Base-by-base conservation (phyloP, 2,113 vertebrate genomes). In the Ageneiosus marmoratus region DNA sequence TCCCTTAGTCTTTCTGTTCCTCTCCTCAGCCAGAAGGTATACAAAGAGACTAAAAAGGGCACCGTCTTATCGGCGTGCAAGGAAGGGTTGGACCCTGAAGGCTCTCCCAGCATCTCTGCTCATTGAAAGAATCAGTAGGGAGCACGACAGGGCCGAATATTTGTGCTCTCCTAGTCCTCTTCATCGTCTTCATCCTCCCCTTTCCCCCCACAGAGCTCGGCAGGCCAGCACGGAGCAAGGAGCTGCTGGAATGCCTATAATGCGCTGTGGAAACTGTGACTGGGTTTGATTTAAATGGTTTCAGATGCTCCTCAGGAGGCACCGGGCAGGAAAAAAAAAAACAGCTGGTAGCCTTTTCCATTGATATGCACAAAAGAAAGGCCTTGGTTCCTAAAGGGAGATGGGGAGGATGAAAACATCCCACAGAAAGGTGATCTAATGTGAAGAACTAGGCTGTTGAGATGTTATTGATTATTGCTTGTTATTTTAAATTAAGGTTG, bases 261-360 rank as follows among this genome's bases (percentile, higher is more conserved):
- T 89, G 90, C 86, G 76, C 86, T 88, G 89, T 93, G 93, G 93
- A 94, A 93, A 94, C 93, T 92, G 92, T 93, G 93, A 94, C 92
- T 93, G 93, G 88, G 92, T 92, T 92, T 88, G 91, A 91, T 92
- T 93, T 94, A 93, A 94, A 93, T 89, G 92, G 85, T 93, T 94
- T 94, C 93, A 94, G 92, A 93, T 94, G 93, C 88, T 88, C 87
- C 84, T 89, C 88, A 85, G 89, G 91, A 92, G 91, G 83, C 88
- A 63, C 56, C 46, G 7, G 70, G 72, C 12, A 37, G 89, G 46
- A 83, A 85, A 44, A 90, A 58, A 79, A 90, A 90, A 91, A 93
- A 91, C 92, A 93, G 92, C 92, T 93, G 93, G 91, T 88, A 92
- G 84, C 90, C 87, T 85, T 86, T 88, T 90, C 85, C 87, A 90